phyloP scores from a whole-genome alignment of 2,113 vertebrate species.

The Echinops telfairi region DNA sequence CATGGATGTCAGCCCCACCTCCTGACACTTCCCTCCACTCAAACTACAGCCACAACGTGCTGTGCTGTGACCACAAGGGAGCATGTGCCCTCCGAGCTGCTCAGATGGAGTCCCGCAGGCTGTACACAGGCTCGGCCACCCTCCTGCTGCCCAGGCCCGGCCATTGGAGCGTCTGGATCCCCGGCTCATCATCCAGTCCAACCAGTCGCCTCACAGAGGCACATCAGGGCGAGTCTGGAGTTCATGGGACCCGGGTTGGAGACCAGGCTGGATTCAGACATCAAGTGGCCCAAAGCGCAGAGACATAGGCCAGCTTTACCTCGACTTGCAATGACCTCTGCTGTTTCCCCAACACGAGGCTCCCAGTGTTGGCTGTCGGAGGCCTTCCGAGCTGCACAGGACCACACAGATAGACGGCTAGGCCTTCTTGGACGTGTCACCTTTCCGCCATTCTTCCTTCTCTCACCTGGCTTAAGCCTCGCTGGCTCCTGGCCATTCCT shows the following conservation, averaged over 20 bases:
- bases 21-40: background rate
- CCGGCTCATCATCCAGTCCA: too few species aligned
- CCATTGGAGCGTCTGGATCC: background rate
- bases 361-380: background rate
- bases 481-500: background rate
- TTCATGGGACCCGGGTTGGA: background rate
- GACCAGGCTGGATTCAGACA: background rate
- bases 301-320: background rate
- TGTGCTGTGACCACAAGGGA: background rate
- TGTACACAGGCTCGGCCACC: background rate
- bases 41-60: accelerated
- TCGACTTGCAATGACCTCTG: background rate
- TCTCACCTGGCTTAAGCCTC: background rate
- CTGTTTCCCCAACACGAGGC: background rate
- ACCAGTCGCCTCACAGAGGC: background rate
- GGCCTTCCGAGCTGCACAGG: background rate
- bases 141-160: background rate
- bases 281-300: background rate
- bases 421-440: background rate
- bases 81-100: background rate
- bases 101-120: background rate
- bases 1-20: background rate
- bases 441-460: background rate
- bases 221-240: background rate
- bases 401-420: background rate